Evolutionary conservation across 2,888 invertebrate species (phyloP).

Genomic region (Barypeithes pellucidus): DNA sequence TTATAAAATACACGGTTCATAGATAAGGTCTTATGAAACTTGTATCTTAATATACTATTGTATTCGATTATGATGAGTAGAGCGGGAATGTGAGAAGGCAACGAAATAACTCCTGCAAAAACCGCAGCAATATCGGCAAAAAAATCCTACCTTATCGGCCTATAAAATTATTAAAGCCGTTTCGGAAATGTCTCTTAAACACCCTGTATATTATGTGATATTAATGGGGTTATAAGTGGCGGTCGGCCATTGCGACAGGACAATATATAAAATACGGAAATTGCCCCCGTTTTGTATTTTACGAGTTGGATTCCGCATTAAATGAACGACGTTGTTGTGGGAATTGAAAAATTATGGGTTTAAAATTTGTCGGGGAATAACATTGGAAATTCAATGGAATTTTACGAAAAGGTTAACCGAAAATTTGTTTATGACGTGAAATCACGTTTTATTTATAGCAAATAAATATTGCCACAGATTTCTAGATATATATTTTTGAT

Average conservation of each 20-base stretch:
- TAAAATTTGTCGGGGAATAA: conserved; percentile 1
- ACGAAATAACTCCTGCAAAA: too few relatives aligned
- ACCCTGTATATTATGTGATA: too few relatives aligned
- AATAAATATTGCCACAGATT: not conserved
- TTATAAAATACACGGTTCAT: too few relatives aligned
- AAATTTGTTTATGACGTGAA: conserved; percentile 6
- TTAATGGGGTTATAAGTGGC: not conserved
- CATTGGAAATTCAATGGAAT: conserved; percentile 7
- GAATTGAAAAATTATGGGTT: conserved; percentile 22
- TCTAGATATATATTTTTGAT: not conserved
- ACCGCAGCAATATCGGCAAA: too few relatives aligned
- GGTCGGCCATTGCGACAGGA: not conserved
- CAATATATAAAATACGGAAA: conserved; percentile 7
- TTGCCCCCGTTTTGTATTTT: conserved; percentile 11
- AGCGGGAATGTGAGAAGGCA: too few relatives aligned
- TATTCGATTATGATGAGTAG: too few relatives aligned
- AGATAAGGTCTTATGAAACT: too few relatives aligned
- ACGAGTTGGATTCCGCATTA: not conserved
- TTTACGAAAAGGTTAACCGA: conserved; percentile 10
- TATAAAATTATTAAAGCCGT: too few relatives aligned
- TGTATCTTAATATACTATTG: too few relatives aligned
- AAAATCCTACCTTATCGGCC: too few relatives aligned
- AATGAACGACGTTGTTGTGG: conserved; percentile 18
- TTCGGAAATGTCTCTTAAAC: too few relatives aligned
- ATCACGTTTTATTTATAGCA: conserved; percentile 1